These are phyloP conservation scores for Mirounga angustirostris DNA, from an alignment of 2,113 vertebrate species.

Conservation along the genomic window DNA sequence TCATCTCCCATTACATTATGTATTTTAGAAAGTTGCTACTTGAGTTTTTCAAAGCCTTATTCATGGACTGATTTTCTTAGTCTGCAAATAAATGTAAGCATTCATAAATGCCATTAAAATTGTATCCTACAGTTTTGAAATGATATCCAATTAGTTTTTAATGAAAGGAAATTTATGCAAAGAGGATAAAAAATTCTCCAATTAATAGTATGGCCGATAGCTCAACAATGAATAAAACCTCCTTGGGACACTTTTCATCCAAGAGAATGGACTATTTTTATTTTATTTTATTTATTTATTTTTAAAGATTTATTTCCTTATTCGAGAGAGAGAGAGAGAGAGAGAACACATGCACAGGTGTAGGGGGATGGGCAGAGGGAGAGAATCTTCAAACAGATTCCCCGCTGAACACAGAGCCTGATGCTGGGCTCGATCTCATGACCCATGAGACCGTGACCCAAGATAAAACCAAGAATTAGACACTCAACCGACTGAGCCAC, in stretches of 20 bases:
- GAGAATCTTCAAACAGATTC: not conserved
- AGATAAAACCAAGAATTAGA: not conserved
- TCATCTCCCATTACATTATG: not conserved
- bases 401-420: not conserved
- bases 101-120: conserved; percentile 56
- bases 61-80: conserved; percentile 41
- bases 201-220: not conserved
- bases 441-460: not conserved
- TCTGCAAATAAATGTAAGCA: conserved; percentile 49
- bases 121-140: conserved; percentile 36
- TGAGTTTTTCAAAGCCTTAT: conserved; percentile 49
- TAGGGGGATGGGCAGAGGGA: not conserved
- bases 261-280: conserved; percentile 4
- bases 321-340: too few relatives aligned
- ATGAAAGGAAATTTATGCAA: conserved; percentile 56
- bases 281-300: conserved; percentile 7
- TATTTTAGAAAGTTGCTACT: conserved; percentile 30
- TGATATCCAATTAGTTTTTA: conserved; percentile 62
- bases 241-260: conserved; percentile 19
- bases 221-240: conserved; percentile 3
- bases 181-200: conserved; percentile 55
- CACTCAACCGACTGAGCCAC: not conserved
- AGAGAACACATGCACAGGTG: too few relatives aligned
- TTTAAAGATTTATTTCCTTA: not conserved
- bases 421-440: not conserved